Evolutionary conservation across 2,797 vertebrate genomes (phyloP), one percentile per base, ranked within the genome.

Genomic region (Heliangelus exortis): DNA sequence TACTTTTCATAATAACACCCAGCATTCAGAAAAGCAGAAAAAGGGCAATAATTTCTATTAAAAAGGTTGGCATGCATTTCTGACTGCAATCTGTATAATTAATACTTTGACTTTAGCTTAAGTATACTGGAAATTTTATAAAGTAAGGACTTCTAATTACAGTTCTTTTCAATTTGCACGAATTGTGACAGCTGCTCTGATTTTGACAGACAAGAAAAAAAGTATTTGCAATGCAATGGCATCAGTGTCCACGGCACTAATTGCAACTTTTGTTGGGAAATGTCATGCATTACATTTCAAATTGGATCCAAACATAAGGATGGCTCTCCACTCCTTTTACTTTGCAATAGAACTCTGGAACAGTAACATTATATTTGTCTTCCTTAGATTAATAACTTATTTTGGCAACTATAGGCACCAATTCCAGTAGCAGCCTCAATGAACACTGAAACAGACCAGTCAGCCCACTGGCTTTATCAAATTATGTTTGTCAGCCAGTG

Each of bases 151-250:
- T 95, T 91, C 86, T 93, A 93, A 92, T 96, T 93, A 31, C 55
- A 71, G 9, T 55, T 87, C 66, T 89, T 87, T 92, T 83, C 89
- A 84, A 50, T 84, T 72, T 34, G 82, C 76, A 92, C 93, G 89
- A 95, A 97, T 98, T 98, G 96, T 99, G 98, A 98, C 98, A 99
- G 98, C 95, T 97, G 95, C 90, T 97, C 88, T 92, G 97, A 96
- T 95, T 98, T 98, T 99, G 98, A 99, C 90, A 96, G 98, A 98
- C 98, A 98, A 97, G 96, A 82, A 95, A 63, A 34, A 29, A 96
- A 97, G 93, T 88, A 79, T 97, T 97, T 96, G 88, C 6, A 1
- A 93, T 93, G 93, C 75, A 91, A 77, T 96, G 96, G 97, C 96
- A 97, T 95, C 76, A 79, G 71, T 16, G 26, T 85, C 81, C 85